Conservation (phyloP, 2,888 invertebrate species). For the Syrista parreyssii region DNA sequence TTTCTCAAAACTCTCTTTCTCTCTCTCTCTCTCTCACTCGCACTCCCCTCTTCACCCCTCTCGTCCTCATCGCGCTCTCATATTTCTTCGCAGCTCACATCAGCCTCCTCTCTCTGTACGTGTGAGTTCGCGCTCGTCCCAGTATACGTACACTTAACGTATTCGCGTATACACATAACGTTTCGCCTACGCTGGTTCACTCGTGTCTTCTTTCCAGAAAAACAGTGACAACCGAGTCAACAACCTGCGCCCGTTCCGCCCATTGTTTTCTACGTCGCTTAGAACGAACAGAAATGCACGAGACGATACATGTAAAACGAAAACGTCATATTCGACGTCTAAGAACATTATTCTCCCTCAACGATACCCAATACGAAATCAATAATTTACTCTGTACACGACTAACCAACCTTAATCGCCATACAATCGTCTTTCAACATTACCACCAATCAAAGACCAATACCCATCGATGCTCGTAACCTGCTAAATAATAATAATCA, state of each 20-base stretch:
- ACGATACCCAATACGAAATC: not conserved
- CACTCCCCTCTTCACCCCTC: not conserved
- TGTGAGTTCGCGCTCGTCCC: not conserved
- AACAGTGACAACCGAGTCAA: conserved; percentile 50
- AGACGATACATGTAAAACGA: conserved; percentile 19
- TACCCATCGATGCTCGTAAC: too few relatives aligned
- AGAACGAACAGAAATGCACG: conserved; percentile 46
- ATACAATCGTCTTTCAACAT: not conserved
- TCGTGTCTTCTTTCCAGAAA: conserved; percentile 15
- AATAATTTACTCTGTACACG: not conserved
- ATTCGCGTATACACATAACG: not conserved
- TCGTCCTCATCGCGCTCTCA: not conserved
- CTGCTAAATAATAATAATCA: not conserved
- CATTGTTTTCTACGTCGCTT: conserved; percentile 42
- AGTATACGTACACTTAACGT: not conserved
- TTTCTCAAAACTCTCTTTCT: not conserved
- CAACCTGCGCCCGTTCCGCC: conserved; percentile 51
- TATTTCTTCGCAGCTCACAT: not conserved
- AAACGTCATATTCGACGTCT: not conserved
- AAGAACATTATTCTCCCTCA: not conserved
- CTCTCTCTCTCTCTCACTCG: not conserved
- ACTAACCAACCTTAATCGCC: not conserved
- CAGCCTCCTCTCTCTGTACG: not conserved
- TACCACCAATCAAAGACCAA: too few relatives aligned
- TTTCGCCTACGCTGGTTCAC: not conserved